A percentile compares a stretch with the other conserved stretches of the same genome.
Evolutionary conservation across 2,113 vertebrate genomes (phyloP).

Genomic region (Siniperca chuatsi): DNA sequence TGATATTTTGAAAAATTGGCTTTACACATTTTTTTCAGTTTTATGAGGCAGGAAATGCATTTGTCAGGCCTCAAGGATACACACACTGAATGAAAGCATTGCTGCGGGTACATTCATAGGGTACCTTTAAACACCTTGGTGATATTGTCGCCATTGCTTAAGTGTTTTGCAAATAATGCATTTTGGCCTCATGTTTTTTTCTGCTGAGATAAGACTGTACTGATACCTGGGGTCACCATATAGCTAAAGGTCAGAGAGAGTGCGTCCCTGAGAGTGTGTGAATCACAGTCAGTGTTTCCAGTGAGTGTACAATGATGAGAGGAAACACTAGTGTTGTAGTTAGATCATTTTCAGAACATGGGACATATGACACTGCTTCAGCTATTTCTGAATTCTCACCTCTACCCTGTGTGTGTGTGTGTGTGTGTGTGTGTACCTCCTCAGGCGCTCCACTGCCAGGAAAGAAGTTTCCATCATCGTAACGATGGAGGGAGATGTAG

Average conservation of each 20-base stretch:
- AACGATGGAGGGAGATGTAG: constrained; percentile 81
- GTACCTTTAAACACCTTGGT: too few relatives aligned
- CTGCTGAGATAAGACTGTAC: background rate
- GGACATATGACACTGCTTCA: background rate
- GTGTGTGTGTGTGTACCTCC: constrained; percentile 57
- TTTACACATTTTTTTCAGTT: background rate
- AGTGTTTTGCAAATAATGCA: too few relatives aligned
- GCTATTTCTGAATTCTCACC: background rate
- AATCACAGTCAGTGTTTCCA: background rate
- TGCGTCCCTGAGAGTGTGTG: background rate
- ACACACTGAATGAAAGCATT: background rate
- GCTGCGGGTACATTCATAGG: background rate
- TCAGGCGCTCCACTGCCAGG: constrained; percentile 80
- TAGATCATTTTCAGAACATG: background rate
- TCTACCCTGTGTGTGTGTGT: background rate
- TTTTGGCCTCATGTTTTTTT: too few relatives aligned
- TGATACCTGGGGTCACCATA: background rate
- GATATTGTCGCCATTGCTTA: too few relatives aligned
- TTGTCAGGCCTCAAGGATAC: background rate
- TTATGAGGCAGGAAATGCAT: background rate
- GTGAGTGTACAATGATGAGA: background rate
- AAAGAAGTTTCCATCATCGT: constrained; percentile 80
- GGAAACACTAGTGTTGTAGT: background rate
- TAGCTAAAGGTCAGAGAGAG: background rate
- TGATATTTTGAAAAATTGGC: too few relatives aligned